phyloP scores from a whole-genome alignment of 2,113 vertebrate species.

The Ailuropoda melanoleuca region DNA sequence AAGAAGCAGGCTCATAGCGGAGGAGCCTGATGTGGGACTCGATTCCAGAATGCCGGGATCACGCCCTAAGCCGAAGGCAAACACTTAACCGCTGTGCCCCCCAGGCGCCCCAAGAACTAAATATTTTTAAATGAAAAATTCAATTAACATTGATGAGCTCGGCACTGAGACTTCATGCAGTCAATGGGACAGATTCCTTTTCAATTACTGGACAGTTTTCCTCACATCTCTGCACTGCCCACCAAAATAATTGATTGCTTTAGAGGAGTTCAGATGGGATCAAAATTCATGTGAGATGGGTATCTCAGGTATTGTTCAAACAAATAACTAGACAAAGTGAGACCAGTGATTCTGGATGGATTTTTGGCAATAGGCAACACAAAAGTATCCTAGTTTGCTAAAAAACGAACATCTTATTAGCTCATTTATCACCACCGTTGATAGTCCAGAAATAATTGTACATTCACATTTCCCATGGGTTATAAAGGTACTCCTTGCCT shows the following conservation, averaged over 20 bases:
- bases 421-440: not conserved
- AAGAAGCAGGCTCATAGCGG: no score
- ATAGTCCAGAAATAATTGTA: not conserved
- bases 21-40: no score
- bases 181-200: not conserved
- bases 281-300: not conserved
- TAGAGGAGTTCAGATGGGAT: not conserved
- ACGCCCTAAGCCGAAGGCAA: no score
- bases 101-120: no score
- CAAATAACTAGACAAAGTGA: not conserved
- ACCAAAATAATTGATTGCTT: not conserved
- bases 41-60: no score
- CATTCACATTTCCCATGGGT: not conserved
- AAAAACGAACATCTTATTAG: not conserved
- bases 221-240: fast-evolving
- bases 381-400: not conserved
- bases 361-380: not conserved
- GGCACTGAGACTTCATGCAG: not conserved
- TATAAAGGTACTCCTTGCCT: not conserved
- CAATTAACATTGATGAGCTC: not conserved
- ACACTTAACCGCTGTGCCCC: no score
- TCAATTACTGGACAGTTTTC: not conserved
- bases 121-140: conserved; percentile 5
- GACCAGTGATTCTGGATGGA: not conserved
- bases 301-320: not conserved